Base-by-base conservation (phyloP, 2,797 vertebrate species). In the Smutsia temminckii region DNA sequence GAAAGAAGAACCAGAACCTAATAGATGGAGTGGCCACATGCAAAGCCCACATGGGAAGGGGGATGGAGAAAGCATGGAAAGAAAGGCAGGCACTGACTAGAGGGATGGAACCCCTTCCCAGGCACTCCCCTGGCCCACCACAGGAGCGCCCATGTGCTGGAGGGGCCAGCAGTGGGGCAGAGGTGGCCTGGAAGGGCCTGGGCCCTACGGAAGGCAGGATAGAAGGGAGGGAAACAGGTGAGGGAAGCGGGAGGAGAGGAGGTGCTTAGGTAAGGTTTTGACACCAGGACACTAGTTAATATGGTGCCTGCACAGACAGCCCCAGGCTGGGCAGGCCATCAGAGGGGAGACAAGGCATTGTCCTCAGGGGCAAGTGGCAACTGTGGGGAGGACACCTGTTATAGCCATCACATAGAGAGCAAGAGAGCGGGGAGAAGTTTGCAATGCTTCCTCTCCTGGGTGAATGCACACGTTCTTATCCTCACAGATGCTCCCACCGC, bases 101-200 rank as follows among this genome's bases (percentile, higher is more conserved):
- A 34, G n/a, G n/a, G 27, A 29, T 3, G 18, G 64, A 20, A 23
- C 13, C 49, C 11, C 46, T 84, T 57, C 23, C 37, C 27, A 5
- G 5, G 0, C 3, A 5, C 27, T 18, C 6, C 66, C 66, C 63
- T 18, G n/a, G 42, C 37, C 53, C 37, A 20, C 21, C 25, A 9
- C 2, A 4, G 5, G 21, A 27, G 53, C n/a, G n/a, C 49, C 46
- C 32, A 2, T 0, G 3, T 1, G 25, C 20, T 23, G 32, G 23
- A 59, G 32, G 4, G 27, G 46, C 23, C 4, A 66, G 29, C 18
- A 20, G 16, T 20, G 46, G 20, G 23, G 17, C 21, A 2, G 14
- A 34, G 61, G 3, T 68, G 64, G 21, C 46, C 37, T 14, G 1
- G 61, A 55, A 42, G 53, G 9, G 11, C 25, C 53, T 25, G n/a